Evolutionary conservation across 1,140 invertebrate species (phyloP), one percentile per base, ranked within the genome.

Genomic region (Stratiolaelaps scimitus): DNA sequence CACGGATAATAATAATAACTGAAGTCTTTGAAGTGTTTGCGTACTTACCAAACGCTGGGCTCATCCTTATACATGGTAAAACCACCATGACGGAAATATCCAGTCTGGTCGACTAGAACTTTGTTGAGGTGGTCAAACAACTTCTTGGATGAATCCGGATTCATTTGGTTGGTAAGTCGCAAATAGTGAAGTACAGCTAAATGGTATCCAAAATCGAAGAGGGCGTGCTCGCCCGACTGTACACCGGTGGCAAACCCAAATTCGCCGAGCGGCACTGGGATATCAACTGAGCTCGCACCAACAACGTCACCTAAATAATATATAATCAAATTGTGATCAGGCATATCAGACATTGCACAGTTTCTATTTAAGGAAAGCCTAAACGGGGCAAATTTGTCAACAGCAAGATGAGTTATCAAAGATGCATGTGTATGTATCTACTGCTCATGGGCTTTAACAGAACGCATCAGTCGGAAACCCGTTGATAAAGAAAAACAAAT

Each of bases 191-290:
- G 72, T 4, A 78, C 80, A 71, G 80, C 78, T 2, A 83, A 70
- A 71, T 81, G 83, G 64, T 77, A 77, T 1, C 78, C 81, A 68
- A 84, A 80, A 71, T 83, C 82, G 72, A 82, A 84, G 44, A 81
- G 71, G 28, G 69, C 65, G 7, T 69, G 66, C 5, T 71, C 70
- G 0, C 69, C 69, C 2, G 70, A 71, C 47, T 71, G 70, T 1
- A 70, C 69, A 0, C 68, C 28, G 1, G 60, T 60, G 0, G 67
- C 67, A 0, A 68, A 19, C 19, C 48, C 48, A 7, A 71, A 53
- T 40, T 69, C 68, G 7, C 23, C 53, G 1, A 67, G 30, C 6
- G 53, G 66, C 0, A 70, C 40, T 6, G 23, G 29, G 7, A 64
- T 66, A 13, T 71, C 68, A 0, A 15, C 10, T 1, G 68, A 65